Conservation (phyloP, 2,797 vertebrate species). For the Xerus rutilus region DNA sequence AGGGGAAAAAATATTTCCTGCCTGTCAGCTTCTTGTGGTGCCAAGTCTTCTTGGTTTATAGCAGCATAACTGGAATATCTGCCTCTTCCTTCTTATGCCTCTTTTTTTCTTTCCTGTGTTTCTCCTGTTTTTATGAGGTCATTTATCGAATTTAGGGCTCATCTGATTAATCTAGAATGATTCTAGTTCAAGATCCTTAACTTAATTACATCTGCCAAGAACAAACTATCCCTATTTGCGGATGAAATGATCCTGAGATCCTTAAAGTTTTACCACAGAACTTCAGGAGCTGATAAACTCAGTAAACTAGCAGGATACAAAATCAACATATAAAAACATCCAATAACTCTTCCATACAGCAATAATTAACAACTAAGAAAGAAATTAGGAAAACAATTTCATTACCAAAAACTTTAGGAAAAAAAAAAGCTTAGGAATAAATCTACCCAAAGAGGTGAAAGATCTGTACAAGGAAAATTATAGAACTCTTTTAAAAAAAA, state of each 20-base stretch:
- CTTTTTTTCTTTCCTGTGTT: background rate
- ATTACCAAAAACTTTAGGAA: too few species aligned
- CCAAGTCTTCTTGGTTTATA: background rate
- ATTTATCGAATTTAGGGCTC: background rate
- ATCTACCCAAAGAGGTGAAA: too few species aligned
- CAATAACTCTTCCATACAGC: background rate
- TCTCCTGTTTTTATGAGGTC: background rate
- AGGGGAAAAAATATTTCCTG: background rate
- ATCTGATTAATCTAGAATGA: background rate
- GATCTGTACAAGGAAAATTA: too few species aligned
- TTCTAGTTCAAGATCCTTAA: background rate
- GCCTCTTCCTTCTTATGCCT: background rate
- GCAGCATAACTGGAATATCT: background rate
- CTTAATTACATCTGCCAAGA: background rate
- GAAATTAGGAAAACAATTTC: too few species aligned
- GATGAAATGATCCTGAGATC: too few species aligned
- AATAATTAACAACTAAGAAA: too few species aligned
- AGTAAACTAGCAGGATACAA: background rate
- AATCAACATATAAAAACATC: background rate
- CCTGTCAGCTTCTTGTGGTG: background rate
- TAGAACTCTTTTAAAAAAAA: too few species aligned
- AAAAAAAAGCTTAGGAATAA: too few species aligned
- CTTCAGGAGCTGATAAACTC: background rate
- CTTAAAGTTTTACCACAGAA: background rate
- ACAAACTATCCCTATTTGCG: too few species aligned